Evolutionary conservation across 2,113 vertebrate genomes (phyloP).

Genomic region (Zapornia atra): DNA sequence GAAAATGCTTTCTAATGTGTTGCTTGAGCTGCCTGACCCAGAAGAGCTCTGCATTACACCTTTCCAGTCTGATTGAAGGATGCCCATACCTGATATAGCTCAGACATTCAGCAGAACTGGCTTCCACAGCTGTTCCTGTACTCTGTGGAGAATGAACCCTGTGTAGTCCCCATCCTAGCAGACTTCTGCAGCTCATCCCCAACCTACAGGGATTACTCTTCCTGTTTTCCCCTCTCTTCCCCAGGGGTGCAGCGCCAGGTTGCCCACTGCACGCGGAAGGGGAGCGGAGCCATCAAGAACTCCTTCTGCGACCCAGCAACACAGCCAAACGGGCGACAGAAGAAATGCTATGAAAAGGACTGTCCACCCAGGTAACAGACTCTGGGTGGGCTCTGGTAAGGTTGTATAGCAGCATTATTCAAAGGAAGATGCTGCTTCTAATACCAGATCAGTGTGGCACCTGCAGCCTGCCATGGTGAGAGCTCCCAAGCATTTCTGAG

Average conservation of each 20-base stretch:
- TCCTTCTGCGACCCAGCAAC: constrained; percentile 84
- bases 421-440: background rate
- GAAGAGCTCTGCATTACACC: background rate
- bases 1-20: background rate
- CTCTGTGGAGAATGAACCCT: rapidly evolving
- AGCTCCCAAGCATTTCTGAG: rapidly evolving
- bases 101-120: background rate
- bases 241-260: constrained; percentile 86
- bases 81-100: background rate
- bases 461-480: rapidly evolving
- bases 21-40: background rate
- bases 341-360: constrained; percentile 88
- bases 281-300: constrained; percentile 82
- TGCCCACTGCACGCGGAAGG: constrained; percentile 83
- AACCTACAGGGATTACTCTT: background rate
- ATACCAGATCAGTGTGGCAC: background rate
- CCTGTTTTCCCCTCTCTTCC: background rate
- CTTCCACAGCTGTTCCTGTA: background rate
- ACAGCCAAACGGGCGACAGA: constrained; percentile 82
- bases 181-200: background rate
- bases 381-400: background rate
- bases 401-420: too few species aligned
- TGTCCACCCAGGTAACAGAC: constrained; percentile 86
- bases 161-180: background rate
- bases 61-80: background rate